Base-by-base conservation (phyloP, 2,797 vertebrate genomes). In the Hafferia zeledoni region DNA sequence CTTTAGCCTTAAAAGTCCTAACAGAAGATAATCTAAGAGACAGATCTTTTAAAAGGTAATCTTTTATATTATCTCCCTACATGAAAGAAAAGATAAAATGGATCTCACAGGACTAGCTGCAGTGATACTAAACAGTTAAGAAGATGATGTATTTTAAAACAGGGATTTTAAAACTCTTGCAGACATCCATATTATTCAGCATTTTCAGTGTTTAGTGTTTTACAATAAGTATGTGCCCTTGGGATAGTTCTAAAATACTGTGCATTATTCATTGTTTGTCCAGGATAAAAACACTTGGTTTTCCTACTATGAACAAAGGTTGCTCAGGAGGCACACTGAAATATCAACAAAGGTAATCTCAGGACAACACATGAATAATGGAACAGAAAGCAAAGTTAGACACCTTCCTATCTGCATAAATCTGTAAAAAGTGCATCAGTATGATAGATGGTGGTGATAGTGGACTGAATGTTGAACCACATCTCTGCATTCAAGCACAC, bases 341-440 rank as follows among this genome's bases (percentile, higher is more conserved):
- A 60, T 70, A 83, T 59, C 90, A 74, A 33, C 67, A 90, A 70
- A 88, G 92, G 91, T 92, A 84, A 81, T 79, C 79, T 84, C 77
- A 92, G 94, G 93, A 93, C 81, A 93, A 61, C n/a, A 53, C 53
- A 90, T 88, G 82, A 97, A 96, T 95, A 95, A 96, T 92, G 86
- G 83, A 96, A 80, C 47, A 76, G 85, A 95, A 86, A 94, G 79
- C 72, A 93, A 95, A 95, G 84, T 82, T 82, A 93, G 86, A 65
- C 67, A 92, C 77, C 61, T 89, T 92, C 61, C 61, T 88, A 72
- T 74, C 61, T 83, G 60, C 91, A 91, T 87, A 93, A 92, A 91
- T 86, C 83, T 86, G 69, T 71, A 71, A 89, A 82, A 87, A 88
- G 59, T 85, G 63, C 61, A 74, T 86, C 46, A 71, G 30, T 56